Percentiles rank a stretch among this genome's conserved stretches.
Conservation (phyloP, 1,140 invertebrate genomes). For the Prorops nasuta region DNA sequence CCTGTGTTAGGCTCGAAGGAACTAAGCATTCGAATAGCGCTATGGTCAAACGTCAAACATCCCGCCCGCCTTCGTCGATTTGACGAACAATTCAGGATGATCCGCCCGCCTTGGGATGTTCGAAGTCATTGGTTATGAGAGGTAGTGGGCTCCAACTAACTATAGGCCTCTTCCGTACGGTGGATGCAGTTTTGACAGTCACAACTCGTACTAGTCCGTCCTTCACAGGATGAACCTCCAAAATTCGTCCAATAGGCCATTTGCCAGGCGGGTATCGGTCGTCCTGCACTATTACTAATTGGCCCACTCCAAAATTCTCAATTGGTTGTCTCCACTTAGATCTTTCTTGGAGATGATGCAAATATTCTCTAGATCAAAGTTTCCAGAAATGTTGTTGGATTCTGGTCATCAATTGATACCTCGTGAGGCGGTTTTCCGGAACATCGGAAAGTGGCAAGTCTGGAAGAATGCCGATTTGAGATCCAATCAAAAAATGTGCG, state of each 20-base stretch:
- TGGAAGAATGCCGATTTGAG: no score
- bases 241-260: constrained; percentile 10
- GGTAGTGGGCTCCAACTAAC: no score
- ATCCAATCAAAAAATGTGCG: no score
- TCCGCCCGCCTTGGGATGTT: no score
- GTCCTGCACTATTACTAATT: constrained; percentile 12
- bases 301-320: constrained; percentile 1
- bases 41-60: no score
- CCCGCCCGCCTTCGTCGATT: no score
- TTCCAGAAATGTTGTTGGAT: constrained; percentile 10
- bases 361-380: constrained; percentile 12
- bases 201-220: constrained; percentile 13
- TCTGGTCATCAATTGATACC: neutral
- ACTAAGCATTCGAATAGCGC: no score
- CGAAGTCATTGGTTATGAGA: no score
- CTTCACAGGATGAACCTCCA: constrained; percentile 7
- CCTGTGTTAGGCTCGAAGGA: no score
- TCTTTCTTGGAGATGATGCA: constrained; percentile 6
- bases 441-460: neutral
- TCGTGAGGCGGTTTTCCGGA: neutral
- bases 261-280: constrained; percentile 6
- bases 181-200: constrained; percentile 12
- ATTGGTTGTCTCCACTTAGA: constrained; percentile 3
- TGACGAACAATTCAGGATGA: no score
- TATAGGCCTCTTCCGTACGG: no score